phyloP scores from a whole-genome alignment of 2,797 vertebrate species.

The Halcyon chelicuti region DNA sequence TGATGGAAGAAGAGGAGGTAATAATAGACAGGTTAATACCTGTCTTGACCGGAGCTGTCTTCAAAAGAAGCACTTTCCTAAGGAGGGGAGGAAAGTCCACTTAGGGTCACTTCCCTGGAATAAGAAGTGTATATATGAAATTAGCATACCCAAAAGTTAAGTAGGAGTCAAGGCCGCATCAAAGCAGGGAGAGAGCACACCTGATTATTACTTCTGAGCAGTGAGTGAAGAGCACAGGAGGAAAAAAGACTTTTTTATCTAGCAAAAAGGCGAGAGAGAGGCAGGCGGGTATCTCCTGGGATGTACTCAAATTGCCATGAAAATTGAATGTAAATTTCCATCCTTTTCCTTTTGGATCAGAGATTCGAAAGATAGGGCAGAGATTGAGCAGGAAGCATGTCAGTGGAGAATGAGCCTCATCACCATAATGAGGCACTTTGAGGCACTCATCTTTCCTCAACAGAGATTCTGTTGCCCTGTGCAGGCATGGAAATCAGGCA shows the following conservation, averaged over 20 bases:
- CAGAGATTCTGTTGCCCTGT: not conserved
- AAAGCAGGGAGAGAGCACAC: not conserved
- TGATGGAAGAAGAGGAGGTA: not conserved
- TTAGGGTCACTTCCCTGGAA: not conserved
- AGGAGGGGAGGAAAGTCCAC: not conserved
- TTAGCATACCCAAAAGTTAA: not conserved
- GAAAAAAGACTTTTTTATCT: not conserved
- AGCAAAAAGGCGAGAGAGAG: not conserved
- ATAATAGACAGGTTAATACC: not conserved
- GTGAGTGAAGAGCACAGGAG: not conserved
- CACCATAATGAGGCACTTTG: conserved; percentile 19
- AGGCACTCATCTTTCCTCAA: not conserved
- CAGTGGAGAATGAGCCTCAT: not conserved
- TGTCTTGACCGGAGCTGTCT: not conserved
- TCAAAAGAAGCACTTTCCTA: not conserved
- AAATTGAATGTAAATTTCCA: conserved; percentile 34
- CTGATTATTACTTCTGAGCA: not conserved
- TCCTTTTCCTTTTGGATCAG: conserved; percentile 6
- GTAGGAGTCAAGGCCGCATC: not conserved
- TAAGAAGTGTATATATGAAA: not conserved
- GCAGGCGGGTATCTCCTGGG: not conserved
- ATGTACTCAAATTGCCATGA: not conserved
- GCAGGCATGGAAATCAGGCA: not conserved
- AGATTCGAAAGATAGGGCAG: not conserved
- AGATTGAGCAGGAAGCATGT: not conserved